Base-by-base conservation (phyloP, 2,888 invertebrate genomes). In the Plebejus argus region DNA sequence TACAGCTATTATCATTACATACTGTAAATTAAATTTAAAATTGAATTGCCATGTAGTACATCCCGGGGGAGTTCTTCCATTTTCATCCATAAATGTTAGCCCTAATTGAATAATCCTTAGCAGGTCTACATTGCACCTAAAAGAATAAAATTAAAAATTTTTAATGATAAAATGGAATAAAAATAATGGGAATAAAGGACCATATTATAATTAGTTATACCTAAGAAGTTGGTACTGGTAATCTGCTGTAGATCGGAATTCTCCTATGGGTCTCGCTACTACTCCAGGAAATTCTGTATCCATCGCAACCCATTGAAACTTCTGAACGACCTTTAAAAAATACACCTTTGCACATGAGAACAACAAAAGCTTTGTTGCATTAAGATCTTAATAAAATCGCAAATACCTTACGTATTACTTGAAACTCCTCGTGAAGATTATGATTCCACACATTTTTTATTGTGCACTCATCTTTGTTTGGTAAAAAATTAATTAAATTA, bases 271-370 rank as follows among this genome's bases (percentile, higher is more conserved):
- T 82, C 98, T 95, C n/a, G 99, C 99, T 49, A 98, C 98, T 49
- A 98, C 98, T 35, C 98, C 98, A 1, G 99, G 99, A 92, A 99
- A 99, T 91, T 99, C 99, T 18, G 99, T 99, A 89, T 99, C 99
- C 98, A 96, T 96, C 39, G 96, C 96, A 74, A 96, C 96, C 91
- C 96, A 96, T 83, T 96, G 96, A 88, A 96, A 96, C 85, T 96
- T 96, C 86, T 96, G 96, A 58, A 96, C 96, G 81, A 96, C 95
- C 94, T 94, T 79, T 71, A 61, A 76, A 23, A 66, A 72, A 76
- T 12, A 49, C 23, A 45, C 18, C 45, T 66, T 15, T 66, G 20
- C 6, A 61, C 39, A 20, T 53, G n/a, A 39, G 39, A 45, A 10
- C 3, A 45, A 15, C 39, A 72, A 45, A 72, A 18, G 23, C 45